Evolutionary conservation across 2,113 vertebrate genomes (phyloP), one percentile per base, ranked within the genome.

Genomic region (Meriones unguiculatus): DNA sequence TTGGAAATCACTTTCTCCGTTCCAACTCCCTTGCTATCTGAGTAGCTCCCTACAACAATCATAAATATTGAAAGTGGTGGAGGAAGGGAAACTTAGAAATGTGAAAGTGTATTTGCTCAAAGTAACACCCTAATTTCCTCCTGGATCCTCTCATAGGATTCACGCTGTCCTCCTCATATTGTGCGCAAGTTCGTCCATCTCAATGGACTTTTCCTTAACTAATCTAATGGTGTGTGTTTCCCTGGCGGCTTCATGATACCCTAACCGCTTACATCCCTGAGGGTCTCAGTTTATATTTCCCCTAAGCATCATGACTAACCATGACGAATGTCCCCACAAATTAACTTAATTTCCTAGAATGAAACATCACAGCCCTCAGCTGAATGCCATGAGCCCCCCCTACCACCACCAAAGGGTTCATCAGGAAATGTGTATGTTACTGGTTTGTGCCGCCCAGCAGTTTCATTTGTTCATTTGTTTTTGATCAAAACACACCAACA

Each of bases 1-100:
- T 35, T 90, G 22, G 59, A 93, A 94, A 97, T 85, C 25, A 8
- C 41, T 88, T 94, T 90, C 94, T 54, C 72, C 84, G 10, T 87
- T 93, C 64, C 86, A 95, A 35, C 10, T 3, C n/a, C 32, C n/a
- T 72, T 78, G 32, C 57, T 81, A 69, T 95, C 69, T 70, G 78
- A 92, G 73, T 69, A 38, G 12, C 14, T 95, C 89, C 90, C 89
- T 35, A 25, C 92, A 50, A 69, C 76, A 90, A 92, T 90, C 20
- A 32, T 77, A 62, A 82, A 64, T 95, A 64, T 14, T 46, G 6
- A 75, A 91, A 32, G 20, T 65, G 22, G 30, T 28, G 2, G 20
- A 17, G 2, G 11, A 52, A 20, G 14, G 50, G 5, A 41, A 78
- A 84, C 75, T 41, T 80, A 81, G 18, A 70, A 67, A 95, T 50